Conservation (phyloP, 2,888 invertebrate species). For the Blomia tropicalis region DNA sequence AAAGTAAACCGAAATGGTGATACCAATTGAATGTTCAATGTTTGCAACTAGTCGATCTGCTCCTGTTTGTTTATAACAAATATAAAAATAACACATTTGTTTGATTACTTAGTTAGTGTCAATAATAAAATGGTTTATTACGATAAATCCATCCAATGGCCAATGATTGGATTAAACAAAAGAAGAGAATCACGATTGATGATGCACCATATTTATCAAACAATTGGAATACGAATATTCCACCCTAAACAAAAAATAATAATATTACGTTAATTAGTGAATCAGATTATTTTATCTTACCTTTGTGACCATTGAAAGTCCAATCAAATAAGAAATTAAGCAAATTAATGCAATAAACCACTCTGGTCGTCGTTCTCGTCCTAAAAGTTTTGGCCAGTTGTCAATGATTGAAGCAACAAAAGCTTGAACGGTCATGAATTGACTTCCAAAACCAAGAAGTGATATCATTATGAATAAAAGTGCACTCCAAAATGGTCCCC, state of each 20-base stretch:
- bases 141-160: conserved; percentile 2
- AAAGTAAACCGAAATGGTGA: not conserved
- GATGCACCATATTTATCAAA: not conserved
- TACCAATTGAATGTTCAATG: not conserved
- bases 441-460: not conserved
- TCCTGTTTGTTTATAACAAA: not conserved
- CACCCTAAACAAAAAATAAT: not conserved
- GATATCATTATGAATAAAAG: not conserved
- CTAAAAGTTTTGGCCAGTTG: not conserved
- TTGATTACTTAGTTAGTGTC: too few relatives aligned
- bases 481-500: not conserved
- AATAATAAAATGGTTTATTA: too few relatives aligned
- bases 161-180: not conserved
- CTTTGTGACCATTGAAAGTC: not conserved
- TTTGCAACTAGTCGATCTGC: not conserved
- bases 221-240: not conserved
- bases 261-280: too few relatives aligned
- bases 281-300: not conserved
- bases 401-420: not conserved
- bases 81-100: not conserved
- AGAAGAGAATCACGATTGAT: not conserved
- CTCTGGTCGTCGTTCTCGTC: not conserved
- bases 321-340: not conserved
- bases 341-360: not conserved
- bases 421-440: not conserved